Evolutionary conservation across 2,888 invertebrate species (phyloP), one percentile per base, ranked within the genome.

Genomic region (Theristus sp.): DNA sequence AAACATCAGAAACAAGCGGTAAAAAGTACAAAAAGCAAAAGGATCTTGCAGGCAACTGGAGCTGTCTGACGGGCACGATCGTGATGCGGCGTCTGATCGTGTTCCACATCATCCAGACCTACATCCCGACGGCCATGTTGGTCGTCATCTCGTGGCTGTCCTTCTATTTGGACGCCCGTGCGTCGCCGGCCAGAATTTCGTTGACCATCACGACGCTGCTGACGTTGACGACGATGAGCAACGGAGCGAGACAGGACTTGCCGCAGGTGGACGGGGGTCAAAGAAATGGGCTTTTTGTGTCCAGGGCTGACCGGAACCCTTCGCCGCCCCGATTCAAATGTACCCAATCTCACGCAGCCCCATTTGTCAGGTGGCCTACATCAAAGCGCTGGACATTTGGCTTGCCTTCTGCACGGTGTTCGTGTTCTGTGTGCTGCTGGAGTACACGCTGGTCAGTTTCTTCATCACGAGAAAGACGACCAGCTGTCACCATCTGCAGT

Each of bases 61-160:
- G 67, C 27, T 72, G 72, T 60, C 64, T 72, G 10, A 22, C 25
- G 20, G 63, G 60, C 10, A 25, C 1, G 2, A 46, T 72, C 56
- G 67, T 69, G 27, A 72, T 72, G 72, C 66, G 67, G 31, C 65
- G 71, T 6, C 62, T 67, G 22, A 67, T 72, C 2, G 60, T 68
- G 6, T 72, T 71, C 61, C 72, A 72, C 62, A 65, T 73, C 56
- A 69, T 72, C 56, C 72, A 73, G 60, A 72, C 71, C 1, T 72
- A 70, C 63, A 66, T 72, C 59, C 72, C 72, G 1, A 69, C 72
- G 6, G 70, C 54, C n/a, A 59, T 63, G 59, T 31, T 63, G 59
- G 63, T 63, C 29, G 55, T 59, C 17, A 59, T 59, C 27, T 59
- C 59, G 6, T 59, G 59, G 59, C 38, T 59, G 46, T 31, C 31